These are phyloP conservation scores for Callaeas wilsoni DNA, from an alignment of 2,113 vertebrate genomes.

Conservation along the genomic window DNA sequence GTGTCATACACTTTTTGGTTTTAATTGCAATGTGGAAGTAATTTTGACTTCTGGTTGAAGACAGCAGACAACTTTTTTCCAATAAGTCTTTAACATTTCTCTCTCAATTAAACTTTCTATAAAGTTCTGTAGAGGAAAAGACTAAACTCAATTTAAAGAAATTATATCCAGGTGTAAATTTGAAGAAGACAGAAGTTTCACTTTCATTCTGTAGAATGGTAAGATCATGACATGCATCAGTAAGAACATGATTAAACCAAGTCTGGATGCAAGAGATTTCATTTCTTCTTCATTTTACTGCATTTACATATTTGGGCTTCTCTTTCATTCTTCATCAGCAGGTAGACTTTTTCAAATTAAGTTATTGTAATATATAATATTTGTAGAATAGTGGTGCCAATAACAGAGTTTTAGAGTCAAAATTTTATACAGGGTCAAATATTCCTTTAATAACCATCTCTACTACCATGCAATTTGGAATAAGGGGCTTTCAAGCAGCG, in stretches of 20 bases:
- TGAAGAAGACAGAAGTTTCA: background rate
- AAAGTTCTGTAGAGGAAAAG: background rate
- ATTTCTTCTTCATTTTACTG: background rate
- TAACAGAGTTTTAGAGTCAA: background rate
- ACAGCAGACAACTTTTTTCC: background rate
- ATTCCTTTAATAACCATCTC: background rate
- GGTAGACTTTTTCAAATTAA: background rate
- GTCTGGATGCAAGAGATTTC: background rate
- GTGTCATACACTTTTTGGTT: background rate
- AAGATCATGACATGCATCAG: background rate
- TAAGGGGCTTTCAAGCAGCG: background rate
- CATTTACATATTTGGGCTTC: background rate
- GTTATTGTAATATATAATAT: background rate
- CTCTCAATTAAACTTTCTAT: background rate
- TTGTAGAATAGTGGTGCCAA: background rate
- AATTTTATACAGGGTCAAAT: background rate
- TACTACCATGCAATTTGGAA: background rate
- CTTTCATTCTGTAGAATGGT: background rate
- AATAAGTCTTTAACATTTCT: background rate
- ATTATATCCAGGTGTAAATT: background rate
- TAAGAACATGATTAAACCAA: background rate
- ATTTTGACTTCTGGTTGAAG: background rate
- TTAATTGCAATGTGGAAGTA: background rate
- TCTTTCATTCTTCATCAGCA: background rate
- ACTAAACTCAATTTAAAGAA: background rate